Conservation (phyloP, 2,888 invertebrate genomes). For the Noctua comes region DNA sequence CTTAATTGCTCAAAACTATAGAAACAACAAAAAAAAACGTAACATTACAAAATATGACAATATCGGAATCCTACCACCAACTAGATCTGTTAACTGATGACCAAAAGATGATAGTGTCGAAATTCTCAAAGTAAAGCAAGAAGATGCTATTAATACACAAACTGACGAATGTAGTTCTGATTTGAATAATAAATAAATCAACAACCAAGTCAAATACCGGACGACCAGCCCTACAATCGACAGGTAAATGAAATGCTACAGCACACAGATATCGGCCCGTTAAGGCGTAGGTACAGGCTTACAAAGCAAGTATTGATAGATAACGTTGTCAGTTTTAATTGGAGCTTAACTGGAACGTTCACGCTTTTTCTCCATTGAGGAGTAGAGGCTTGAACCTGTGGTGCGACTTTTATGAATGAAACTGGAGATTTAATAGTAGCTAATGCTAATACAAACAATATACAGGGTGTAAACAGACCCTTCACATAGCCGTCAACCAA, state of each 20-base stretch:
- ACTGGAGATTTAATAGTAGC: conserved; percentile 6
- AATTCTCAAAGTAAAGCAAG: conserved; percentile 12
- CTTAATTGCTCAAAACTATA: background rate
- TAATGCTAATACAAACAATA: background rate
- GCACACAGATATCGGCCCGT: conserved; percentile 46
- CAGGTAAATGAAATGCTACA: conserved; percentile 58
- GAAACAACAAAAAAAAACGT: background rate
- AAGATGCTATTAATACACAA: conserved; percentile 6
- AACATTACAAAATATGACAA: background rate
- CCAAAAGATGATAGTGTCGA: background rate
- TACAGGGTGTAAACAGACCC: no score
- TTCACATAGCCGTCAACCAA: no score
- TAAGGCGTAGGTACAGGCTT: conserved; percentile 52
- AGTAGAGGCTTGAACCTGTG: conserved; percentile 33
- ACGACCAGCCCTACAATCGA: conserved; percentile 41
- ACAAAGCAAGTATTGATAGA: conserved; percentile 60
- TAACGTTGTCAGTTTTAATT: conserved; percentile 61
- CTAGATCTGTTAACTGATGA: conserved; percentile 4
- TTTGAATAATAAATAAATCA: conserved; percentile 39
- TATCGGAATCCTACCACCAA: background rate
- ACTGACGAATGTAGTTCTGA: conserved; percentile 3
- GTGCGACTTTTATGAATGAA: conserved; percentile 49
- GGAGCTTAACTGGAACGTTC: conserved; percentile 48
- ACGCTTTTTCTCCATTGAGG: conserved; percentile 56
- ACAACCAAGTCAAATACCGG: conserved; percentile 30